A percentile compares a stretch with the other conserved stretches of the same genome.
These are phyloP conservation scores for Apotomis turbidana DNA, from an alignment of 2,888 invertebrate genomes.

Conservation along the genomic window DNA sequence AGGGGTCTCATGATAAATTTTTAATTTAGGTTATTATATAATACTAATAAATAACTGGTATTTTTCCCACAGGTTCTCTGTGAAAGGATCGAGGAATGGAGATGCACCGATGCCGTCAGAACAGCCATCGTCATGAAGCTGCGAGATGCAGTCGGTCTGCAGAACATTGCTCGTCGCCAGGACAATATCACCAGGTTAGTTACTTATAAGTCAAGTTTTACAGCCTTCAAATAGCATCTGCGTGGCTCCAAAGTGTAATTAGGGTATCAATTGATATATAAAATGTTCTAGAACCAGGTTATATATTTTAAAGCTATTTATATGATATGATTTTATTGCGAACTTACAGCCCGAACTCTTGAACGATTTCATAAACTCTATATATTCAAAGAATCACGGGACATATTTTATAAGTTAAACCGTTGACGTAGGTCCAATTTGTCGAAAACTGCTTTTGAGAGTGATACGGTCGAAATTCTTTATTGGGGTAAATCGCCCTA, in stretches of 20 bases:
- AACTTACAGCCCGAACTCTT: neutral
- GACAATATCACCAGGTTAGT: slow-evolving; percentile 89
- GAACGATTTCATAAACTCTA: neutral
- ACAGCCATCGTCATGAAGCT: slow-evolving; percentile 94
- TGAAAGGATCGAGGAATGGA: slow-evolving; percentile 88
- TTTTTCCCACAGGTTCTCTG: slow-evolving; percentile 65
- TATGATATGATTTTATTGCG: too few relatives aligned
- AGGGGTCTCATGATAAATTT: too few relatives aligned
- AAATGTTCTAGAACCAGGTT: too few relatives aligned
- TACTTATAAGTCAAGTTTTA: neutral
- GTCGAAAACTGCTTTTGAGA: neutral
- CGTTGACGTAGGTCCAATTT: neutral
- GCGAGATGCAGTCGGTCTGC: slow-evolving; percentile 90
- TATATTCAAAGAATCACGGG: neutral
- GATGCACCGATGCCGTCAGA: slow-evolving; percentile 91
- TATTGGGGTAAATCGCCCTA: neutral
- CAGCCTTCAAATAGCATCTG: too few relatives aligned
- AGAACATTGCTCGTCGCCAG: slow-evolving; percentile 88
- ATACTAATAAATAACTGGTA: neutral
- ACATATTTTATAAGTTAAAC: neutral
- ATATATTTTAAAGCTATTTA: too few relatives aligned
- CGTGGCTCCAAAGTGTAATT: too few relatives aligned
- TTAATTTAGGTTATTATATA: too few relatives aligned
- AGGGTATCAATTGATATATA: too few relatives aligned
- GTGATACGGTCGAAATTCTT: neutral